Evolutionary conservation across 2,797 vertebrate genomes (phyloP), one percentile per base, ranked within the genome.

Genomic region (Enteromius thamalakanensis): DNA sequence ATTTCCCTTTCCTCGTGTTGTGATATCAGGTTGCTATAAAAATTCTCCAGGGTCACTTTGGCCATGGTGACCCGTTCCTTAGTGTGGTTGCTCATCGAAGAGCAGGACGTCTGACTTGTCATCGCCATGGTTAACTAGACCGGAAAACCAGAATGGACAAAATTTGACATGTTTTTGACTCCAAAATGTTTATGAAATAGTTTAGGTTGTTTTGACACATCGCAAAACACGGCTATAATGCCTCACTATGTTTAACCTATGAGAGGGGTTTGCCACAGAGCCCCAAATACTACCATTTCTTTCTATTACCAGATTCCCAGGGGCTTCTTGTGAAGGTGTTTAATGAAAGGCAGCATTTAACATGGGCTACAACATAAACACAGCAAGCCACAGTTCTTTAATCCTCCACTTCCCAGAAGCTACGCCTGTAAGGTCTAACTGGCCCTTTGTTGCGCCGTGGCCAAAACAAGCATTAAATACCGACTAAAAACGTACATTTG

Each of bases 51-150:
- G 0, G 97, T 99, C 91, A 99, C 97, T 91, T 99, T 99, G 78
- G 98, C 98, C 97, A 99, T 97, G 0, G 97, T 99, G 86, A 99
- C 98, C 42, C 97, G 92, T 89, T 99, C 98, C 92, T 98, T 99
- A 83, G 98, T 99, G 93, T 99, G 98, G 88, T 97, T 99, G 89
- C 98, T 99, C 98, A 99, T 99, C 72, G 97, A 96, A 0, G 97
- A 96, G 89, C 96, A 99, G 1, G 97, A 96, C 53, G 95, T 96
- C 21, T 96, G 97, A 83, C 97, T 96, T 0, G 97, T 99, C 98
- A 99, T 98, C 75, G 98, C 98, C 98, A 99, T 99, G 93, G 93
- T 96, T 95, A 79, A 87, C 86, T 88, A 45, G 45, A 76, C 5
- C 37, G 12, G 53, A 9, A 19, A 79, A 71, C 80, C 19, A 76